phyloP scores from a whole-genome alignment of 2,113 vertebrate species.

The Zosterops lateralis region DNA sequence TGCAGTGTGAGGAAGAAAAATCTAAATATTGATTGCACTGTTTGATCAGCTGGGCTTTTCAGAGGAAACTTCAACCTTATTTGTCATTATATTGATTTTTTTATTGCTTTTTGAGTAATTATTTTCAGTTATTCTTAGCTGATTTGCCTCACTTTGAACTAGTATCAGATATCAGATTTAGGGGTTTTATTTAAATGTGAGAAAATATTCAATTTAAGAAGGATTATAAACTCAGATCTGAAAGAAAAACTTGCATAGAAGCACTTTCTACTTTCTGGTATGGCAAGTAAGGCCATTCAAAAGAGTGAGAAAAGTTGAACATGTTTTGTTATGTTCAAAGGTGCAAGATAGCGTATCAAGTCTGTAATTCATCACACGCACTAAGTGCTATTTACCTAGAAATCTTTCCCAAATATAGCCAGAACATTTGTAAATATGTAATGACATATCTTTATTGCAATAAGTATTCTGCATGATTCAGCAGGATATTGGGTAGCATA shows the following conservation, averaged over 20 bases:
- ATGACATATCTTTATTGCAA: neutral
- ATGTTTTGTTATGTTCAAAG: conserved; percentile 11
- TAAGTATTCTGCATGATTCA: neutral
- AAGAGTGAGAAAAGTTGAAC: neutral
- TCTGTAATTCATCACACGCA: neutral
- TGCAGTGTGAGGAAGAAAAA: neutral
- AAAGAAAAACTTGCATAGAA: neutral
- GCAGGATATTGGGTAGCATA: neutral
- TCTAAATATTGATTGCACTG: conserved; percentile 2
- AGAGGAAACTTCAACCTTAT: conserved; percentile 38
- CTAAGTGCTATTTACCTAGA: conserved; percentile 17
- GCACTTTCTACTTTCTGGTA: neutral
- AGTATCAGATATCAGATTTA: conserved; percentile 35
- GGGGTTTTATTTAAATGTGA: conserved; percentile 13
- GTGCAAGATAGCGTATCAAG: neutral
- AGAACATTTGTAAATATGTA: conserved; percentile 18
- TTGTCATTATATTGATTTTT: conserved; percentile 16
- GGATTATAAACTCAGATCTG: conserved; percentile 19
- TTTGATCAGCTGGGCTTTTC: conserved; percentile 41
- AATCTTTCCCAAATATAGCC: neutral
- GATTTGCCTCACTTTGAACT: conserved; percentile 50
- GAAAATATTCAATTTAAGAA: conserved; percentile 24
- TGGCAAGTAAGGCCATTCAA: neutral
- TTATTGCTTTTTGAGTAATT: conserved; percentile 6
- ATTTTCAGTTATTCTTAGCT: conserved; percentile 53